Evolutionary conservation across 2,888 invertebrate genomes (phyloP), one percentile per base, ranked within the genome.

Genomic region (Choristoneura rosaceana): DNA sequence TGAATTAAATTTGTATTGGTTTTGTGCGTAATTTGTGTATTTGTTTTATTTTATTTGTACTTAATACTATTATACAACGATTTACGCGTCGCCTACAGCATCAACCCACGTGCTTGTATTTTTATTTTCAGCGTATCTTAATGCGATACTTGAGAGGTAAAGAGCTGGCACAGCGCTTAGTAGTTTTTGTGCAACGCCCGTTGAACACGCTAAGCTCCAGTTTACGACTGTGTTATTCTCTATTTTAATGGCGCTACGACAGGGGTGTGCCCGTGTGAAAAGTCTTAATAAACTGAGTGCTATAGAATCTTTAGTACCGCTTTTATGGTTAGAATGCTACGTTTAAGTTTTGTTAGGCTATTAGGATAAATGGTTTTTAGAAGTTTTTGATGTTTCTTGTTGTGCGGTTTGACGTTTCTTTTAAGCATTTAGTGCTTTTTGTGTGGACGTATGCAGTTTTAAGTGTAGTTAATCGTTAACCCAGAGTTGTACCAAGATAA

Each of bases 201-300:
- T 68, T 71, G 58, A 71, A 47, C 17, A 45, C 55, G 67, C 63
- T 71, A 71, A 71, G 63, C 58, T 33, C 14, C 62, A 50, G 71
- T 68, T 71, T 71, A 71, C 58, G 71, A 68, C 43, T 66, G 45
- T 67, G 62, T 71, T 71, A 63, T 71, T 71, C 68, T 67, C 62
- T 47, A 63, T 71, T 71, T 68, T 63, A 63, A 68, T 68, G 63
- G 58, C 25, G 61, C 52, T 17, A 47, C 63, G 47, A 70, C 69
- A 34, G 17, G 63, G 63, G 63, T 38, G 64, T 65, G 41, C 61
- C 47, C 59, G 64, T 50, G 69, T 63, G 67, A 68, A 55, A 71
- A 61, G 67, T 68, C 67, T 71, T 71, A 71, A 71, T 66, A 66
- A 70, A 71, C 58, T 45, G 38, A 68, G 63, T 62, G 45, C 41